These are phyloP conservation scores for Chrysochloris asiatica DNA, from an alignment of 2,113 vertebrate species.

Conservation along the genomic window DNA sequence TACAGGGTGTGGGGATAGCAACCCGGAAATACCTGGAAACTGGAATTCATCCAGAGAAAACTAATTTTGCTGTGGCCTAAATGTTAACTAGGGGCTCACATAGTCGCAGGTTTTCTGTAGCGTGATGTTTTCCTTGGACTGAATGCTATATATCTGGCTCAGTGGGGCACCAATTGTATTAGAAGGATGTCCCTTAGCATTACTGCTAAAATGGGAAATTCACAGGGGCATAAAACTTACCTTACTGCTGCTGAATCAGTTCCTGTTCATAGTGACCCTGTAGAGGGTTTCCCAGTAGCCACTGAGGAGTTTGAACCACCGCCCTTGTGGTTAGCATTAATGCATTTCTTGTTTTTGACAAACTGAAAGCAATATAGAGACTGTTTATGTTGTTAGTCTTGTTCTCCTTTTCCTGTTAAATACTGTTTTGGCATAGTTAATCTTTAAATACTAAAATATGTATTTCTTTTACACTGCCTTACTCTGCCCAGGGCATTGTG, in stretches of 20 bases:
- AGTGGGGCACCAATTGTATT: neutral
- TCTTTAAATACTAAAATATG: slow-evolving; percentile 42
- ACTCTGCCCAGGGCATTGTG: slow-evolving; percentile 91
- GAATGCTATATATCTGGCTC: neutral
- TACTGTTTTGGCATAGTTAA: slow-evolving; percentile 14
- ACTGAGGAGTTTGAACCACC: no score
- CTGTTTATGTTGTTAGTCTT: slow-evolving; percentile 27
- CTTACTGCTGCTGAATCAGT: no score
- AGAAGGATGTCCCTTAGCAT: neutral
- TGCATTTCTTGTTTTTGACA: slow-evolving; percentile 21
- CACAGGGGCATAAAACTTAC: neutral
- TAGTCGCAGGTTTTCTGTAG: slow-evolving; percentile 47
- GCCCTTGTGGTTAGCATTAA: neutral
- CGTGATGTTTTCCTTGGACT: slow-evolving; percentile 41
- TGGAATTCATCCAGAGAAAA: slow-evolving; percentile 52
- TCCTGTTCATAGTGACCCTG: no score
- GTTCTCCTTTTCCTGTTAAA: slow-evolving; percentile 29
- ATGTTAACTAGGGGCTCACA: neutral
- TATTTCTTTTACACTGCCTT: slow-evolving; percentile 59
- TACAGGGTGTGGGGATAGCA: neutral
- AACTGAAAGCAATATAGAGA: neutral
- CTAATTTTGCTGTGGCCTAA: neutral
- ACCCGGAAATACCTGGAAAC: slow-evolving; percentile 52
- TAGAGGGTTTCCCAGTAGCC: no score
- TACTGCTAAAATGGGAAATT: neutral